Evolutionary conservation across 2,797 vertebrate genomes (phyloP), one percentile per base, ranked within the genome.

Genomic region (Antrozous pallidus): DNA sequence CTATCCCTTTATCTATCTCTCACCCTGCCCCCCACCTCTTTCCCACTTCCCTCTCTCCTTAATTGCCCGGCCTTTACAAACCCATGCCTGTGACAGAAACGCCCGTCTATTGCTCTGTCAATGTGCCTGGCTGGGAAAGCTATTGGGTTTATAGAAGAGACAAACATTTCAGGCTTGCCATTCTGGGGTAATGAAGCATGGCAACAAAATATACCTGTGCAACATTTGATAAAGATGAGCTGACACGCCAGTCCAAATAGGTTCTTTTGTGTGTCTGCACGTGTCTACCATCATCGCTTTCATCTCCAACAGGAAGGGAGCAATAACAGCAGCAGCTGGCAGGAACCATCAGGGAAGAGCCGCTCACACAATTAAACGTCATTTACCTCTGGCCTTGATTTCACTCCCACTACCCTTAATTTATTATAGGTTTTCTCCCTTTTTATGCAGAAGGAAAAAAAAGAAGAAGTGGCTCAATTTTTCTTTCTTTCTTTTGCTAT

Each of bases 211-310:
- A 99, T 99, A 99, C 99, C 99, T 99, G 99, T 98, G 99, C 99
- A 99, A 99, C 99, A 99, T 99, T 99, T 99, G 99, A 99, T 99
- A 99, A 99, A 99, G 99, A 99, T 99, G 99, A 99, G 99, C 99
- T 99, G 99, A 99, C 99, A 99, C 98, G 98, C 98, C 98, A 99
- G 99, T 99, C 99, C 99, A 99, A 99, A 99, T 99, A 99, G 99
- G 99, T 98, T 99, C 99, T 98, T 99, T 99, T 99, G 99, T 99
- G 98, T 98, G 98, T 98, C 98, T 98, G 98, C 99, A 98, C 98
- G 98, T 98, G 99, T 99, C 99, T 98, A 98, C 99, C 99, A 99
- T 99, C 99, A 99, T 98, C 95, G 97, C 98, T 98, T 98, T 98
- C 98, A 98, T 98, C 98, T 98, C 97, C 96, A 98, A 97, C 98